Base-by-base conservation (phyloP, 2,797 vertebrate genomes). In the Rhynchotus rufescens region DNA sequence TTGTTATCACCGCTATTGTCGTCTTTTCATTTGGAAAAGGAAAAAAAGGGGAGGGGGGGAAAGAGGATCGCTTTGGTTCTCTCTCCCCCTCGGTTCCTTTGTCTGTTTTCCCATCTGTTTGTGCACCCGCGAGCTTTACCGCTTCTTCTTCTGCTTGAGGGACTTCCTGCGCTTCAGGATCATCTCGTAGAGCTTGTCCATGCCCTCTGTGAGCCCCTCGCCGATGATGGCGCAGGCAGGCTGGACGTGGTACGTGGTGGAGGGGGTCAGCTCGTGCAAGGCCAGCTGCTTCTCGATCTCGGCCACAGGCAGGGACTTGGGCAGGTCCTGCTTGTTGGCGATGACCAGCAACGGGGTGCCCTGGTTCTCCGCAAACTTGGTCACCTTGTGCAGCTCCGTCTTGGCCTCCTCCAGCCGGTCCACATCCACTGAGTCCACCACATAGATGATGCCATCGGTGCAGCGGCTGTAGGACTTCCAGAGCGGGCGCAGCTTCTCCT, bases 401-500 rank as follows among this genome's bases (percentile, higher is more conserved):
- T 99, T 99, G 92, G 99, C 99, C 94, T 99, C 99, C 97, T 99
- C 99, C 94, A 99, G 97, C 75, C 99, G 96, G 95, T 99, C 99
- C 36, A 98, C 98, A 91, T 99, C 99, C 94, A 99, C 99, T 1
- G 99, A 99, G 98, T 99, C 99, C 98, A 99, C 99, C 95, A 99
- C 99, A 95, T 99, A 99, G 95, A 99, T 99, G 97, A 99, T 99
- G 72, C 99, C 99, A 89, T 99, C 99, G 56, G 99, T 99, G 97
- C 99, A 99, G 89, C 99, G 98, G 96, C 99, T 99, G 97, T 99
- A 99, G n/a, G 99, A 99, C 93, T 99, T 99, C 99, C 99, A 99
- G 56, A 99, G 98, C 42, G 99, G 99, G 86, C 99, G 98, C 96
- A 99, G 98, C 98, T 99, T 99, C 98, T 99, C 99, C 97, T 99